These are phyloP conservation scores for Drosophila sordidapex DNA, from an alignment of 2,888 invertebrate genomes.

Conservation along the genomic window DNA sequence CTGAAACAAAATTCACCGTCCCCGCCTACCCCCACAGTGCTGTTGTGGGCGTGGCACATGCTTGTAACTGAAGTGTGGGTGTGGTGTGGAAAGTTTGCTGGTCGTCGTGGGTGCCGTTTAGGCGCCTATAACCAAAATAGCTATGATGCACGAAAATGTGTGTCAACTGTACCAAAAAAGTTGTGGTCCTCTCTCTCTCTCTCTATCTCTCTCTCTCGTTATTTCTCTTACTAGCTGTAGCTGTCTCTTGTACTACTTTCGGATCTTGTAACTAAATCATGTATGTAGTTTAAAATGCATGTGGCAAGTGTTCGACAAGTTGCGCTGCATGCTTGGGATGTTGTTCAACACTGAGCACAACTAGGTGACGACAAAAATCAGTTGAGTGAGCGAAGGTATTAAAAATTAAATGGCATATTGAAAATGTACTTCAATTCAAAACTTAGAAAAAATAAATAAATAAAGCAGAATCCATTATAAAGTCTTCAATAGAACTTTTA, in stretches of 20 bases:
- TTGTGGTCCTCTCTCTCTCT: not conserved
- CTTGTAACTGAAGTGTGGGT: conserved; percentile 31
- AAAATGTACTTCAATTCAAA: not conserved
- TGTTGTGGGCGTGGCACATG: conserved; percentile 41
- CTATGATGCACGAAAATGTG: conserved; percentile 35
- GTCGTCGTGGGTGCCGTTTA: conserved; percentile 51
- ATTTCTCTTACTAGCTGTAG: not conserved
- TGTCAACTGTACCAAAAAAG: conserved; percentile 56
- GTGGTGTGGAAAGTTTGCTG: conserved; percentile 56
- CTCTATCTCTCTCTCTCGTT: not conserved
- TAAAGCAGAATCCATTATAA: not conserved
- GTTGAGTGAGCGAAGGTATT: not conserved
- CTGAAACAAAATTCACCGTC: conserved; percentile 13
- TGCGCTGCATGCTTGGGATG: conserved; percentile 6
- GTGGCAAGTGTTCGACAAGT: conserved; percentile 38
- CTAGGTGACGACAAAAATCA: not conserved
- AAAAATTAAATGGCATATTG: not conserved
- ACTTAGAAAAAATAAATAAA: not conserved
- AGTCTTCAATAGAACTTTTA: not conserved
- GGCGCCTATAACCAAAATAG: conserved; percentile 55
- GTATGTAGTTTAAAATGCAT: conserved; percentile 67
- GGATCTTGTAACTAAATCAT: conserved; percentile 29
- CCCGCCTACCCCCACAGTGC: not conserved
- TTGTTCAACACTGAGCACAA: conserved; percentile 26
- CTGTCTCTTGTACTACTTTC: not conserved